Evolutionary conservation across 1,140 invertebrate genomes (phyloP), one percentile per base, ranked within the genome.

Genomic region (Eufriesea mexicana): DNA sequence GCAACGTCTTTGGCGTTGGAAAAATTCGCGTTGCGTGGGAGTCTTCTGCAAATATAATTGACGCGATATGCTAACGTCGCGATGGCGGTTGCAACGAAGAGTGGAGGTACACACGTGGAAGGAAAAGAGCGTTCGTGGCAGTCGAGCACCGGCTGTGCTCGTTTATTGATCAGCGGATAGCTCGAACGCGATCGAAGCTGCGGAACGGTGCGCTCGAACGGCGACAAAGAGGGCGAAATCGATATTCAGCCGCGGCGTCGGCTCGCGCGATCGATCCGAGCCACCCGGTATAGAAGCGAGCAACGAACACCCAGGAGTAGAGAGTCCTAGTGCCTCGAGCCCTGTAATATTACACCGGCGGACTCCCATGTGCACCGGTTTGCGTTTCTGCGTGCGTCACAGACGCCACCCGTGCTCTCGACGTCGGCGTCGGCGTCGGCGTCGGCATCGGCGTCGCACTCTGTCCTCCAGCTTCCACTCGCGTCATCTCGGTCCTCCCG

Each of bases 341-440:
- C 86, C 89, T 91, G 91, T 91, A 91, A 91, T 91, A 91, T 89
- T 89, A 91, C 67, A 91, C 91, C 91, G 86, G 67, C 88, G 85
- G 81, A 79, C 88, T 86, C 76, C 77, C 86, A 79, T 75, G 81
- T 76, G 76, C 86, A 62, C 62, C 71, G 83, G 49, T 82, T 84
- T 70, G 83, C 68, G 67, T 83, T 79, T 83, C 77, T 84, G 64
- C 79, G 64, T 71, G 81, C 68, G 51, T 51, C 55, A 73, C 35
- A 84, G 55, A 79, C 73, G 62, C 51, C 71, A 28, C n/a, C 23
- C 28, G 25, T 47, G 42, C 28, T 12, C 16, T 10, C n/a, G 12
- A 35, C 35, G 35, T 1, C 35, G 23, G n/a, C 42, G 23, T 42
- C 55, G 5, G 62, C 2, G 8, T 42, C 35, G 49, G 61, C 23